These are phyloP conservation scores for Sebastolobus altivelis DNA, from an alignment of 2,797 vertebrate genomes.

Conservation along the genomic window DNA sequence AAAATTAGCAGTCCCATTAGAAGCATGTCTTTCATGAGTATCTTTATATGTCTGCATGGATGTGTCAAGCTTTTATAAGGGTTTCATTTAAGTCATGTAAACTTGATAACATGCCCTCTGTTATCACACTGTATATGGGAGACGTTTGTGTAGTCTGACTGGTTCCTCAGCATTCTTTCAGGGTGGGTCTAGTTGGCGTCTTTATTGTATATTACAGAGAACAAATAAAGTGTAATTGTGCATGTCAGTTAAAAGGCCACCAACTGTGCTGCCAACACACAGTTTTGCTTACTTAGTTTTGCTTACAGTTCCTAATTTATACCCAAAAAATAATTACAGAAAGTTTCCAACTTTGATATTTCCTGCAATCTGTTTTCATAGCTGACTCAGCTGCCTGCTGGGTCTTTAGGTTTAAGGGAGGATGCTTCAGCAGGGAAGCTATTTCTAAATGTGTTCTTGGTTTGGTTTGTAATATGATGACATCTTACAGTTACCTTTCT, in stretches of 20 bases:
- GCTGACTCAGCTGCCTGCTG: conserved; percentile 22
- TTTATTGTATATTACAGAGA: conserved; percentile 61
- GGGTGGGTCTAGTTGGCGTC: conserved; percentile 39
- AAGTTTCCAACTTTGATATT: conserved; percentile 23
- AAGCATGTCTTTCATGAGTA: conserved; percentile 28
- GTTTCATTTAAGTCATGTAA: conserved; percentile 34
- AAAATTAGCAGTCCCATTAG: conserved; percentile 47
- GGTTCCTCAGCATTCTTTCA: conserved; percentile 31
- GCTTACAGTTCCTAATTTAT: conserved; percentile 37
- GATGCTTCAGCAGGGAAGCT: conserved; percentile 5
- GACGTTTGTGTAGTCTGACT: conserved; percentile 58
- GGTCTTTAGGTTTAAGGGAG: conserved; percentile 9
- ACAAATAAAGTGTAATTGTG: conserved; percentile 62
- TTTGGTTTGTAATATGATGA: conserved; percentile 24
- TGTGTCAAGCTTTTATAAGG: conserved; percentile 6
- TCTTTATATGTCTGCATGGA: conserved; percentile 21
- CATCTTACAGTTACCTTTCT: conserved; percentile 17
- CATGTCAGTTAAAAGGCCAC: conserved; percentile 50
- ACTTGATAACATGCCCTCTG: conserved; percentile 25
- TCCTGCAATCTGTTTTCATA: conserved; percentile 26
- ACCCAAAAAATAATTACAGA: conserved; percentile 16
- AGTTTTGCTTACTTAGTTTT: conserved; percentile 20
- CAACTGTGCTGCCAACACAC: conserved; percentile 35
- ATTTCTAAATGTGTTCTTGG: conserved; percentile 14
- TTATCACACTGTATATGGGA: conserved; percentile 21